Conservation (phyloP, 92 coral and sea anemone species). For the Porites rus region DNA sequence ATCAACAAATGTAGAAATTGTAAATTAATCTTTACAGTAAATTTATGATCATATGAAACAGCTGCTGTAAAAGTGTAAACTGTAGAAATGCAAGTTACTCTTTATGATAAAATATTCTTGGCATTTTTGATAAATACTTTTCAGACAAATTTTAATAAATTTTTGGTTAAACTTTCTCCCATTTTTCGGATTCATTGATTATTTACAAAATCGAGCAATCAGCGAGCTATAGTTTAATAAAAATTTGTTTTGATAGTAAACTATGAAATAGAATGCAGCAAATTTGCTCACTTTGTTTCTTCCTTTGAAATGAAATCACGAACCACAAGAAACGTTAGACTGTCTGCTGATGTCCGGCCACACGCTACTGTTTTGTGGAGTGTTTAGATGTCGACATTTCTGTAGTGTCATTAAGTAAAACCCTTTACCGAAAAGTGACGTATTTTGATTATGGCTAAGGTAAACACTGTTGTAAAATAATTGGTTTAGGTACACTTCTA, state of each 20-base stretch:
- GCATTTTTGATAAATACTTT: conserved; percentile 10
- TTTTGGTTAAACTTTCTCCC: no score
- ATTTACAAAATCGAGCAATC: neutral
- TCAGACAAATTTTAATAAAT: neutral
- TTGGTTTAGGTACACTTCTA: no score
- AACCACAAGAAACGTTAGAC: conserved; percentile 16
- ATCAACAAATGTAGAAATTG: neutral
- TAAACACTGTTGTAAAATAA: no score
- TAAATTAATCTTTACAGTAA: neutral
- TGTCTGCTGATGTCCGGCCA: neutral
- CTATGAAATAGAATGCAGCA: no score
- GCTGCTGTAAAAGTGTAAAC: neutral
- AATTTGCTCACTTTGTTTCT: neutral
- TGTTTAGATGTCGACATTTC: neutral
- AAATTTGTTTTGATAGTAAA: no score
- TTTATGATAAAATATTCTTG: neutral
- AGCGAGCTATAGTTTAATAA: neutral
- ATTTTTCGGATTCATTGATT: no score
- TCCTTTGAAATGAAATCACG: neutral
- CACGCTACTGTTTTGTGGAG: neutral
- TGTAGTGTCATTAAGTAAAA: neutral
- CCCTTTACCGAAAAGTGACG: no score
- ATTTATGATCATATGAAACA: no score
- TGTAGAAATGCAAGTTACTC: neutral
- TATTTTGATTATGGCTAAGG: no score